Percentiles rank a stretch among this genome's conserved stretches.
These are phyloP conservation scores for Hesperia comma DNA, from an alignment of 2,888 invertebrate genomes.

Conservation along the genomic window DNA sequence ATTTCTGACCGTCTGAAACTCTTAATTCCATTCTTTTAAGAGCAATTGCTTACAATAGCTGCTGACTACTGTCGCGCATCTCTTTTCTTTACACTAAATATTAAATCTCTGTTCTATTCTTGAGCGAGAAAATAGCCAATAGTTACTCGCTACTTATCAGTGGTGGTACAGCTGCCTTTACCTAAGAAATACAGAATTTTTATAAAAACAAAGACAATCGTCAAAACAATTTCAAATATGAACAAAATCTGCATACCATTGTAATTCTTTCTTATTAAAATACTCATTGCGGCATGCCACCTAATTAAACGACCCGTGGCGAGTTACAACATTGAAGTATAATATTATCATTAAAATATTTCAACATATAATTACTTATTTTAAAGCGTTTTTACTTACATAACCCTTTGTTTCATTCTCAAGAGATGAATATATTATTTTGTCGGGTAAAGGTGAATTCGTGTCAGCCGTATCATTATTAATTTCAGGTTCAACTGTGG, in stretches of 20 bases:
- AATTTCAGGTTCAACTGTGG: slow-evolving; percentile 45
- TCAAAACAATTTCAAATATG: neutral
- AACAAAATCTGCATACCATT: neutral
- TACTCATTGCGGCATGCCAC: slow-evolving; percentile 4
- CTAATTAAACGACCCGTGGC: slow-evolving; percentile 19
- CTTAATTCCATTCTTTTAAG: no score
- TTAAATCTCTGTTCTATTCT: no score
- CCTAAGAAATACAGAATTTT: no score
- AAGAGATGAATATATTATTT: slow-evolving; percentile 9
- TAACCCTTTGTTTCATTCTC: slow-evolving; percentile 19
- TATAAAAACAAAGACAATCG: slow-evolving; percentile 27
- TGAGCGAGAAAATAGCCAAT: no score
- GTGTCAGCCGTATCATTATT: slow-evolving; percentile 11
- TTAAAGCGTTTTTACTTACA: slow-evolving; percentile 29
- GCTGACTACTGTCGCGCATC: no score
- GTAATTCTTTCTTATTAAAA: neutral
- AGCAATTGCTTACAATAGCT: no score
- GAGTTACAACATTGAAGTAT: neutral
- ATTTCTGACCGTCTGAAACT: no score
- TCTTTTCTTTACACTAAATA: no score
- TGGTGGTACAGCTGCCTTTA: no score
- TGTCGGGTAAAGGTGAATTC: slow-evolving; percentile 2
- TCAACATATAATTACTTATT: slow-evolving; percentile 10
- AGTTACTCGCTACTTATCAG: no score
- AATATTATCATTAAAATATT: slow-evolving; percentile 9